A percentile compares a stretch with the other conserved stretches of the same genome.
phyloP scores from a whole-genome alignment of 2,888 invertebrate species.

The Nemotelus nigrinus region DNA sequence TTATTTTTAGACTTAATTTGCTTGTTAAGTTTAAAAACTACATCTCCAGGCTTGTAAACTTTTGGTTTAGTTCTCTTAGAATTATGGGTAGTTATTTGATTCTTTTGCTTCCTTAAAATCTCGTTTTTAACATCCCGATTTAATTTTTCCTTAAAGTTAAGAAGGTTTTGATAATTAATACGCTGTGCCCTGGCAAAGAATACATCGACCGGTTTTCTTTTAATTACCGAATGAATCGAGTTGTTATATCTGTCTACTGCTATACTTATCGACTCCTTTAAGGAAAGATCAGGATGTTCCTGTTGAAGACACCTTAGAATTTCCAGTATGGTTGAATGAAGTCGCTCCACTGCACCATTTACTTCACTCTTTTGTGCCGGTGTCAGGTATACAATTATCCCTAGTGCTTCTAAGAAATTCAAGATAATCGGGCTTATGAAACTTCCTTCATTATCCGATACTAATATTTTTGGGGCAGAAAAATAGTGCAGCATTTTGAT shows the following conservation, averaged over 20 bases:
- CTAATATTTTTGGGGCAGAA: no score
- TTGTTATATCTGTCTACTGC: constrained; percentile 50
- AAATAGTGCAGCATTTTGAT: constrained; percentile 37
- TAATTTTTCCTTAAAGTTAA: constrained; percentile 11
- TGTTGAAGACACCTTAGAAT: not conserved
- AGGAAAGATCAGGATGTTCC: constrained; percentile 41
- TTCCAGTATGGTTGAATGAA: no score
- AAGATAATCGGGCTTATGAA: no score
- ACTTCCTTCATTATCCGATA: no score
- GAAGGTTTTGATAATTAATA: constrained; percentile 40
- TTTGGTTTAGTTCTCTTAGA: constrained; percentile 10
- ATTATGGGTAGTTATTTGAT: not conserved
- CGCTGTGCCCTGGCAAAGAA: constrained; percentile 49
- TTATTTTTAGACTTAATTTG: constrained; percentile 18
- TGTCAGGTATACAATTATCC: no score
- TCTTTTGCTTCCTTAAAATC: constrained; percentile 17
- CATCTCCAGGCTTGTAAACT: not conserved
- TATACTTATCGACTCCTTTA: not conserved
- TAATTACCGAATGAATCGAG: constrained; percentile 49
- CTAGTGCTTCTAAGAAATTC: no score
- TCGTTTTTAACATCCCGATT: constrained; percentile 13
- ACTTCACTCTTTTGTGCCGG: no score
- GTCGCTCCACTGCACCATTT: no score
- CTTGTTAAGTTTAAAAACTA: constrained; percentile 7
- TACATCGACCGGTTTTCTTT: constrained; percentile 48